These are phyloP conservation scores for Omphaloscelis lunosa DNA, from an alignment of 2,888 invertebrate genomes.

Conservation along the genomic window DNA sequence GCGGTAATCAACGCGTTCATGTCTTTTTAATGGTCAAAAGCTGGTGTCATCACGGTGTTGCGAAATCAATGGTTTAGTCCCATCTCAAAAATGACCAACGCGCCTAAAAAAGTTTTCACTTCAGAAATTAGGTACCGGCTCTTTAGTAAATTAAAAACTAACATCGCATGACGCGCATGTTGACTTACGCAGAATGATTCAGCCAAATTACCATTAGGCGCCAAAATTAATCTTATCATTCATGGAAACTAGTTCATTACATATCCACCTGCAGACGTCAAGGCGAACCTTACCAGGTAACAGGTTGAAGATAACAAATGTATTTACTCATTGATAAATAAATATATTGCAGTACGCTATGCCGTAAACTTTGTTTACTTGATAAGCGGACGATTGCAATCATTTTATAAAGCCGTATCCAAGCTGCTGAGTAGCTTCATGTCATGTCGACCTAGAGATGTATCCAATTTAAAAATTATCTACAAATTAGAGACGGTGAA, in stretches of 20 bases:
- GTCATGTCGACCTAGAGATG: conserved; percentile 43
- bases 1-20: too few relatives aligned
- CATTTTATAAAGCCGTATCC: conserved; percentile 36
- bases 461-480: conserved; percentile 57
- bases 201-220: conserved; percentile 73
- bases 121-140: not conserved
- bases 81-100: too few relatives aligned
- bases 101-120: too few relatives aligned
- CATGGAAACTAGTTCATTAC: conserved; percentile 81
- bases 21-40: too few relatives aligned
- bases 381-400: conserved; percentile 64
- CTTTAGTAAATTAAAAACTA: conserved; percentile 23
- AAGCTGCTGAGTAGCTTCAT: conserved; percentile 17
- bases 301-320: conserved; percentile 73
- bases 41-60: too few relatives aligned
- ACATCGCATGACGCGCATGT: conserved; percentile 13
- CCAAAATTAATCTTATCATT: conserved; percentile 82
- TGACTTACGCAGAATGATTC: conserved; percentile 59
- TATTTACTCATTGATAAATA: conserved; percentile 76
- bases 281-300: conserved; percentile 74
- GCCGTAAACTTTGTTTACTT: conserved; percentile 73
- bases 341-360: conserved; percentile 70
- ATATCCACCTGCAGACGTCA: conserved; percentile 73
- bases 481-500: conserved; percentile 53
- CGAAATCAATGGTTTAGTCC: too few relatives aligned